Evolutionary conservation across 2,888 invertebrate genomes (phyloP), one percentile per base, ranked within the genome.

Genomic region (Panzeria rudis): DNA sequence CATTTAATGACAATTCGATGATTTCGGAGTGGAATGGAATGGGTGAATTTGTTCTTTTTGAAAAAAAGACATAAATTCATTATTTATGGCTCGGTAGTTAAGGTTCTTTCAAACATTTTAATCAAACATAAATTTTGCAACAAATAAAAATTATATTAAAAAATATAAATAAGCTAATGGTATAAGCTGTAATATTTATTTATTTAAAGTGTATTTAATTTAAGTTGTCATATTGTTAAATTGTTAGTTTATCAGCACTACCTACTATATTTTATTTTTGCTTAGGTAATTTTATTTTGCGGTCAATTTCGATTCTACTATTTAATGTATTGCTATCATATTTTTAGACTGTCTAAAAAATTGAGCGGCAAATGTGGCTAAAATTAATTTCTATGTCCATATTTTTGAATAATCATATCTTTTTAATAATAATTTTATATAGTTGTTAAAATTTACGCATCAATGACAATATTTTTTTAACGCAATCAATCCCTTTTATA

Each of bases 31-130:
- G 84, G 77, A 72, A 80, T 84, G 77, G 83, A 83, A 72, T 83
- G 75, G 47, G 35, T 72, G 62, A 69, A 66, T 44, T 75, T 62
- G 4, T 64, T 56, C 54, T 29, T 72, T 66, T 78, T 52, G 23
- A n/a, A 7, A 4, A 52, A 75, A 50, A 38, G 20, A 73, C 66
- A 62, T 73, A 73, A 81, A 81, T 77, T 73, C 54, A 56, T 7
- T 61, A 62, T 61, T 52, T 80, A 81, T 84, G 84, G 84, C 84
- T 84, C 84, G 84, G 84, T 81, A 81, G 72, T 84, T 84, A 52
- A 84, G 61, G 64, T 72, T 66, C 29, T 44, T 47, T 56, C 2
- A 29, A n/a, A n/a, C n/a, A 29, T 56, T 69, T 71, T n/a, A 25
- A 41, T 82, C 47, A 29, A 69, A 76, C 17, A 50, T 32, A 76